Base-by-base conservation (phyloP, 2,113 vertebrate species). In the Castor canadensis region DNA sequence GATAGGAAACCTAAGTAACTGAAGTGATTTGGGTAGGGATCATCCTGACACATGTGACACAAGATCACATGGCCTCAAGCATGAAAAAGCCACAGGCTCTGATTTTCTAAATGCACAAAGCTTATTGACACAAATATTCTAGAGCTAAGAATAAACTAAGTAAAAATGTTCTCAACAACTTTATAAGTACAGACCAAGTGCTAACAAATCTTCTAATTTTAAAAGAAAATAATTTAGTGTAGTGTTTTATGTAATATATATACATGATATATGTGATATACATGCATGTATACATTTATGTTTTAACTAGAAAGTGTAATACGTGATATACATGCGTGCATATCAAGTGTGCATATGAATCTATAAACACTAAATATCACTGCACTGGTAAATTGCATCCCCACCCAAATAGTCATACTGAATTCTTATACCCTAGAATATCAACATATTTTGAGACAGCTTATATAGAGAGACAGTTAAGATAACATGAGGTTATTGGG, bases 71-170 rank as follows among this genome's bases (percentile, higher is more conserved):
- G 35, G 32, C 64, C 58, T 10, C 26, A 38, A 72, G 67, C 43
- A 45, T 0, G 35, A 54, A 28, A 69, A 11, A 69, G 28, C 30
- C 22, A 35, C 1, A 0, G 6, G 20, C 0, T 90, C 43, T 64
- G 13, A 49, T 30, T 81, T 66, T 85, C 24, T 73, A 92, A 88
- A 49, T 90, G 77, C 15, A n/a, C 22, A 38, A 1, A 32, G 13
- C 9, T 16, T 32, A 4, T 32, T 66, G 49, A 91, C 45, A 69
- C 40, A 85, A 66, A 30, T 10, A 67, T 73, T 3, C 26, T 45
- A 40, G 4, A 40, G 4, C 17, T 52, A 52, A 13, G 1, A 22
- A 19, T 15, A 45, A 67, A 67, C 11, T n/a, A 81, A 49, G 38
- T 35, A n/a, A 81, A 88, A 49, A 22, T 73, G 16, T 24, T 38